Evolutionary conservation across 92 coral and sea anemone species (phyloP).

Genomic region (Bergia sp.): DNA sequence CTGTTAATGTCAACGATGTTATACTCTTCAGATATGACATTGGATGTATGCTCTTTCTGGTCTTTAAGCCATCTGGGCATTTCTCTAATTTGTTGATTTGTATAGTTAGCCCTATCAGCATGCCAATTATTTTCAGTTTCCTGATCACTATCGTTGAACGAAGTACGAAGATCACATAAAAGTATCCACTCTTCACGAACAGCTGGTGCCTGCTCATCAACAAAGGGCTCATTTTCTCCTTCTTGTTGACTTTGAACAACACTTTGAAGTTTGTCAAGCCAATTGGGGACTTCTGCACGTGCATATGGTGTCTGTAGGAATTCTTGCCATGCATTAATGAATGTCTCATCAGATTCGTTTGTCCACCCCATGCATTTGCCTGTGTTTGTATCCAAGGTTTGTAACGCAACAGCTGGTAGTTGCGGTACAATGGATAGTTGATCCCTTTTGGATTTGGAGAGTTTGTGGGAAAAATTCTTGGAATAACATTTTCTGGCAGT

Average conservation of each 20-base stretch:
- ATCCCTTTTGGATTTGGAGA: too few relatives aligned
- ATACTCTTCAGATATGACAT: constrained; percentile 4
- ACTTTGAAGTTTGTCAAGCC: constrained; percentile 62
- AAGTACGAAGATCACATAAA: constrained; percentile 47
- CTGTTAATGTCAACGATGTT: constrained; percentile 39
- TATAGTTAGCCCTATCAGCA: constrained; percentile 36
- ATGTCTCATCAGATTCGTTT: constrained; percentile 56
- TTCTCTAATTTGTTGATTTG: constrained; percentile 43
- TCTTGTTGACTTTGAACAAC: constrained; percentile 57
- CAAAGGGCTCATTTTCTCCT: constrained; percentile 27
- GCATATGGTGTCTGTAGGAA: constrained; percentile 65
- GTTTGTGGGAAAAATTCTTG: too few relatives aligned
- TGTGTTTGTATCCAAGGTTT: constrained; percentile 60
- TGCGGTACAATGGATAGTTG: too few relatives aligned
- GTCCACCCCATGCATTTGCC: constrained; percentile 55
- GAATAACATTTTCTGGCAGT: too few relatives aligned
- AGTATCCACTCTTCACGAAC: constrained; percentile 64
- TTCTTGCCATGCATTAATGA: constrained; percentile 56
- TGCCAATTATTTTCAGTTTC: constrained; percentile 43
- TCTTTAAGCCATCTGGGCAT: constrained; percentile 48
- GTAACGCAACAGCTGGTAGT: neutral
- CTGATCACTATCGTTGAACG: constrained; percentile 41
- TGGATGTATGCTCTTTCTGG: constrained; percentile 32
- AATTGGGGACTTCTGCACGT: constrained; percentile 58
- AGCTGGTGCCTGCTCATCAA: constrained; percentile 7